Percentiles rank a stretch among this genome's conserved stretches.
These are phyloP conservation scores for Vulpes ferrilata DNA, from an alignment of 2,113 vertebrate species.

Conservation along the genomic window DNA sequence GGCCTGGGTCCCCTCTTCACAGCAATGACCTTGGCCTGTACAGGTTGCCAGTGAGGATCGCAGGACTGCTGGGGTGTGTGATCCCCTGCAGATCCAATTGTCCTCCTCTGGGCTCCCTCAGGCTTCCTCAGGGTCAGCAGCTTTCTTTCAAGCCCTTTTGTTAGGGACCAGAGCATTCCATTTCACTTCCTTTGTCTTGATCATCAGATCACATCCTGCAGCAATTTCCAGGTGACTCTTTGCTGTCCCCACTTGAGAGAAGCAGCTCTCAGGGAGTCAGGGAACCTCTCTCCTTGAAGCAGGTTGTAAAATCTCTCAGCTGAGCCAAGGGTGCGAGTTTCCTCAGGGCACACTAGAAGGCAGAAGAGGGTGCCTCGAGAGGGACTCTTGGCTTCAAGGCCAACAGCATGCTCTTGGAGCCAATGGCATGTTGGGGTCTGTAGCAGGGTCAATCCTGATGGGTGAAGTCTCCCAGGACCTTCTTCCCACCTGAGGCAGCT, in stretches of 20 bases:
- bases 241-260: neutral
- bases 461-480: neutral
- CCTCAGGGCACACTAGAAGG: neutral
- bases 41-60: neutral
- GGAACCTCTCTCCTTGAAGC: neutral
- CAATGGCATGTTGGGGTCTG: neutral
- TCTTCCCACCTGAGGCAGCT: neutral
- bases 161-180: neutral
- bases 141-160: neutral
- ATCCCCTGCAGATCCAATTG: neutral
- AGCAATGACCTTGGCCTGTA: neutral
- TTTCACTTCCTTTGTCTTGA: neutral
- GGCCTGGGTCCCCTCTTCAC: neutral
- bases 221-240: neutral
- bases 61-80: neutral
- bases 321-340: neutral
- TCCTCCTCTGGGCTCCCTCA: neutral
- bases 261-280: neutral
- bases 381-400: neutral
- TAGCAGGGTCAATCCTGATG: neutral
- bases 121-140: neutral
- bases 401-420: neutral
- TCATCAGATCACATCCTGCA: neutral
- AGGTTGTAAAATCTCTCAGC: neutral
- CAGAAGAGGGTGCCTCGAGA: neutral